Evolutionary conservation across 2,888 invertebrate genomes (phyloP), one percentile per base, ranked within the genome.

Genomic region (Amblyteles armatorius): DNA sequence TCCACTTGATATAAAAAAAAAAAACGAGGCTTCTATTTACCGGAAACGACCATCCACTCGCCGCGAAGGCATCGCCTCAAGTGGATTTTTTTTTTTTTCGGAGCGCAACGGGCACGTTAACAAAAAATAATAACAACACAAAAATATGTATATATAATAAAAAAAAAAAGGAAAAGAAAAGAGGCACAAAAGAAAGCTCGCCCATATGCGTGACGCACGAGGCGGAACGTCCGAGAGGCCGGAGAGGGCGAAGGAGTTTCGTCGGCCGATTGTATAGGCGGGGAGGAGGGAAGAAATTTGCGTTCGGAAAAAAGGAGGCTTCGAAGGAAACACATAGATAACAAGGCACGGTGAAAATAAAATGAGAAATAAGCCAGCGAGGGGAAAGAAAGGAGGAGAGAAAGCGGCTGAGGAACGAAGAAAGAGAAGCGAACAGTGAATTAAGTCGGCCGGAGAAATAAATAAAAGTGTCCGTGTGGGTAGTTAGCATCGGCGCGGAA

Each of bases 401-500:
- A 40, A 26, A 19, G 69, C 13, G 19, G 48, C 16, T 7, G 3
- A n/a, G 72, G 40, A 36, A 50, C 4, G 55, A 22, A 16, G 22
- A 36, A 13, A 36, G 22, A 22, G 3, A 29, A 48, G 55, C 9
- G 44, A 33, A 69, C 29, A 48, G 69, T 29, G 36, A 69, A 69
- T 48, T 29, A 29, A 69, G 16, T 33, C 48, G 73, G 69, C 69
- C 55, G 48, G 52, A 72, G 52, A 63, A 44, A 69, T 73, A 77
- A 84, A 81, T 55, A 78, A 73, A 79, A 73, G 72, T 50, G 11
- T 11, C 72, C 36, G 55, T 72, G 79, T 68, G 44, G 69, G 63
- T 78, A 44, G 65, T 78, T 40, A 74, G 48, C 36, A 36, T 6
- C 40, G 9, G 40, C 11, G 68, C 55, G 50, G 33, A 33, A 73